These are phyloP conservation scores for Panulirus ornatus DNA, from an alignment of 1,140 invertebrate species.

Conservation along the genomic window DNA sequence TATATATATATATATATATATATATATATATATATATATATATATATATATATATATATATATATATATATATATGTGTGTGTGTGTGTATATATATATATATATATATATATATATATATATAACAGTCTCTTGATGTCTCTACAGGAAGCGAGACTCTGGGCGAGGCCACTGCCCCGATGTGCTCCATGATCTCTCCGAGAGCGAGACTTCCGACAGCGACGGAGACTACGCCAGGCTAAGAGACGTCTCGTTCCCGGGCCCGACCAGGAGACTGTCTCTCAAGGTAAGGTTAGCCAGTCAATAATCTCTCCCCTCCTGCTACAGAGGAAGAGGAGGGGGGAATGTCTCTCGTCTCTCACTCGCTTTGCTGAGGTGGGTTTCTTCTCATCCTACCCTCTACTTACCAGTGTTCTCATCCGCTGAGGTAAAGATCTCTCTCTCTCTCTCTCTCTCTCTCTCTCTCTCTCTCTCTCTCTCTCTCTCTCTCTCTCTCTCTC, in stretches of 20 bases:
- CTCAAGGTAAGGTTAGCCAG: conserved; percentile 34
- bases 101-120: conserved; percentile 43
- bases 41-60: conserved; percentile 20
- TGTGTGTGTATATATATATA: conserved; percentile 30
- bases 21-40: conserved; percentile 2
- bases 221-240: conserved; percentile 72
- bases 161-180: conserved; percentile 44
- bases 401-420: no score
- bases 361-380: not conserved
- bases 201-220: conserved; percentile 68
- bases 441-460: not conserved
- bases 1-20: conserved; percentile 21
- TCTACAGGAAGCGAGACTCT: conserved; percentile 64
- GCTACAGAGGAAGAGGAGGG: not conserved
- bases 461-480: not conserved
- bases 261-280: conserved; percentile 60
- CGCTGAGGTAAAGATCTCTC: not conserved
- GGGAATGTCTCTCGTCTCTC: not conserved
- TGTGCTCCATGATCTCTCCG: conserved; percentile 55
- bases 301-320: not conserved
- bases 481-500: not conserved
- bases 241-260: conserved; percentile 70
- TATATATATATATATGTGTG: conserved; percentile 17
- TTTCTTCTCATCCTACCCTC: no score
- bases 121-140: conserved; percentile 11